phyloP scores from a whole-genome alignment of 2,113 vertebrate genomes.

The Lonchura striata region DNA sequence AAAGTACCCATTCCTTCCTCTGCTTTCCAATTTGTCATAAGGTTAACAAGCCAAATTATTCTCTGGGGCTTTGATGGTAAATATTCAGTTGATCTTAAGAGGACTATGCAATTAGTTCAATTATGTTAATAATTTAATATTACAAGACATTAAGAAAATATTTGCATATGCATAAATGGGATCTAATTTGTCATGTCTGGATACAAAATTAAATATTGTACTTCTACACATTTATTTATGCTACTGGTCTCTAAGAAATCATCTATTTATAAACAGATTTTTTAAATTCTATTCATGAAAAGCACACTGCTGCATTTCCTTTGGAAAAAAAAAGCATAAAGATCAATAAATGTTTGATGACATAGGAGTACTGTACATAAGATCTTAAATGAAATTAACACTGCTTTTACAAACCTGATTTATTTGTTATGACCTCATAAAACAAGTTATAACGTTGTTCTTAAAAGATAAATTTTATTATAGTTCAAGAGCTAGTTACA shows the following conservation, averaged over 20 bases:
- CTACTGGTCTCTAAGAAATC: background rate
- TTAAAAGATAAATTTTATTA: background rate
- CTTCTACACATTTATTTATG: background rate
- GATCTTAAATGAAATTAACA: background rate
- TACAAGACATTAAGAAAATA: background rate
- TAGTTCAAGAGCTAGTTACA: background rate
- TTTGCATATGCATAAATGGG: background rate
- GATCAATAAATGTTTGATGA: background rate
- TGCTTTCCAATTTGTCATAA: background rate
- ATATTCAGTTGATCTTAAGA: background rate
- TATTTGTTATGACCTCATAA: background rate
- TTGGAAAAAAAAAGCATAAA: background rate
- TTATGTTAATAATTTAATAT: background rate
- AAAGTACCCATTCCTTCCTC: background rate
- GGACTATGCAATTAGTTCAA: background rate
- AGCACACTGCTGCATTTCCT: background rate
- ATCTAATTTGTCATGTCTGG: background rate
- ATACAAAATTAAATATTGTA: background rate
- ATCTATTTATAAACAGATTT: background rate
- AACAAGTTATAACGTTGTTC: background rate
- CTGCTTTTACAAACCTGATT: background rate
- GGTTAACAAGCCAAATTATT: background rate
- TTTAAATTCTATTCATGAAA: background rate
- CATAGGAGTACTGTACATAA: fast-evolving
- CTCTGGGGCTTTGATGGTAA: background rate